Conservation (phyloP, 1,140 invertebrate species). For the Atopsyche davidsoni region DNA sequence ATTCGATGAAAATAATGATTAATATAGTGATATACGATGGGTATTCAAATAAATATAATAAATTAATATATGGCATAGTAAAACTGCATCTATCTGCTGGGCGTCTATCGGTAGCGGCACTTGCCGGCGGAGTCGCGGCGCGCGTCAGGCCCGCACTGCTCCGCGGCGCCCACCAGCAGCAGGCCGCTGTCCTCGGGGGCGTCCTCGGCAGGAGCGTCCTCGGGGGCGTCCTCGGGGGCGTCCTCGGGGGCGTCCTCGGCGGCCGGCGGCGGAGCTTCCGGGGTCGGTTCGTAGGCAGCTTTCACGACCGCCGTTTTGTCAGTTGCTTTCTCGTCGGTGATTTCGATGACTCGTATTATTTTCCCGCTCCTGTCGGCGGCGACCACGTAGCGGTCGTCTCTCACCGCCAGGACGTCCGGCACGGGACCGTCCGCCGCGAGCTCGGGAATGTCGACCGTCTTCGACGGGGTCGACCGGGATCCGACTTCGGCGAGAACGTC, state of each 20-base stretch:
- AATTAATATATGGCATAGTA: too few relatives aligned
- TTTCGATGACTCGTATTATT: slow-evolving; percentile 6
- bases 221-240: slow-evolving; percentile 24
- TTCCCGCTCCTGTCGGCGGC: slow-evolving; percentile 35
- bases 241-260: slow-evolving; percentile 29
- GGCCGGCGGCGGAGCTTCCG: slow-evolving; percentile 24
- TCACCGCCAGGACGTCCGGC: slow-evolving; percentile 25
- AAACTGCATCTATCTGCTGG: too few relatives aligned
- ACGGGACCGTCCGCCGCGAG: slow-evolving; percentile 19
- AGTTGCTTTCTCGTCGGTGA: slow-evolving; percentile 4
- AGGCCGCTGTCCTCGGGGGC: slow-evolving; percentile 29
- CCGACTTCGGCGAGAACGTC: slow-evolving; percentile 2
- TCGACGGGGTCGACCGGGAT: not conserved
- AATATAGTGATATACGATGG: too few relatives aligned
- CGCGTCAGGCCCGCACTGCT: slow-evolving; percentile 56
- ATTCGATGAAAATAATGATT: too few relatives aligned
- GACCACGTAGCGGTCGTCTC: slow-evolving; percentile 37
- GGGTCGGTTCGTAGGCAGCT: slow-evolving; percentile 21
- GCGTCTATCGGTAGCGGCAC: too few relatives aligned
- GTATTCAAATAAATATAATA: not conserved
- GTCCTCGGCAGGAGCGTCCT: slow-evolving; percentile 20
- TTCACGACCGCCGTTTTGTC: slow-evolving; percentile 9
- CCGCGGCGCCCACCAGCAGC: slow-evolving; percentile 50
- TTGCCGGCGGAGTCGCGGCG: slow-evolving; percentile 50
- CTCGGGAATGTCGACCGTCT: not conserved